A percentile compares a stretch with the other conserved stretches of the same genome.
phyloP scores from a whole-genome alignment of 2,797 vertebrate genomes.

The Eulemur coronatus region DNA sequence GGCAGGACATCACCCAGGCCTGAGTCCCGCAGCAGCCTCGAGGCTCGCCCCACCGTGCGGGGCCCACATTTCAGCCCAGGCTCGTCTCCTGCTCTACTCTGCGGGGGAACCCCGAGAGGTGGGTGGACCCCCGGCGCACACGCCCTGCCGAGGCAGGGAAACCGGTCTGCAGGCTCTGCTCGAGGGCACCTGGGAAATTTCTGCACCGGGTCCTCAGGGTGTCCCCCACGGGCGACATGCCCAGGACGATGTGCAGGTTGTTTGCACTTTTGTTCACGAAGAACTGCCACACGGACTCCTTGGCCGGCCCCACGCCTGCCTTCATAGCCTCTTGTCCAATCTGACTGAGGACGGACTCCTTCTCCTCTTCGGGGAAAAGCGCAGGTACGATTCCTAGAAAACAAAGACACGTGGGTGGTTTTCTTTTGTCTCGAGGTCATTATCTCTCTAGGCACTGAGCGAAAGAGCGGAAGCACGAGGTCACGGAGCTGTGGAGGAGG shows the following conservation, averaged over 20 bases:
- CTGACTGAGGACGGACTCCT: slow-evolving; percentile 90
- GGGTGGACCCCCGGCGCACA: accelerated
- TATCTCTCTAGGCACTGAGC: accelerated
- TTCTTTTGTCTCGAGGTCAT: accelerated
- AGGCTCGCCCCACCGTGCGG: accelerated
- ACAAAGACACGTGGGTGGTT: slow-evolving; percentile 5
- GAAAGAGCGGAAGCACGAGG: accelerated
- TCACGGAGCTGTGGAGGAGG: not conserved
- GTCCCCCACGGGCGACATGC: slow-evolving; percentile 97
- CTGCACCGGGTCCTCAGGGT: slow-evolving; percentile 94
- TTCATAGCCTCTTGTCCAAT: slow-evolving; percentile 90
- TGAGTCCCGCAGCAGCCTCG: accelerated
- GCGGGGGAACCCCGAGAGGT: accelerated
- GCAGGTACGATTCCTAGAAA: slow-evolving; percentile 95
- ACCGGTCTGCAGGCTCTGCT: accelerated
- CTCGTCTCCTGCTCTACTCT: accelerated
- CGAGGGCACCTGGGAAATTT: slow-evolving; percentile 94
- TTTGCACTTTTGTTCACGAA: slow-evolving; percentile 95
- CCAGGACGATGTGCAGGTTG: slow-evolving; percentile 95
- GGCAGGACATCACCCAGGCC: not conserved
- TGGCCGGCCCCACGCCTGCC: slow-evolving; percentile 88
- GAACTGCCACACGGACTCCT: slow-evolving; percentile 96
- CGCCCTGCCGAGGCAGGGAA: accelerated
- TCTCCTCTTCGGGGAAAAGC: slow-evolving; percentile 95
- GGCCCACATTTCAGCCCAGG: accelerated